phyloP scores from a whole-genome alignment of 2,113 vertebrate genomes.

The Caretta caretta region DNA sequence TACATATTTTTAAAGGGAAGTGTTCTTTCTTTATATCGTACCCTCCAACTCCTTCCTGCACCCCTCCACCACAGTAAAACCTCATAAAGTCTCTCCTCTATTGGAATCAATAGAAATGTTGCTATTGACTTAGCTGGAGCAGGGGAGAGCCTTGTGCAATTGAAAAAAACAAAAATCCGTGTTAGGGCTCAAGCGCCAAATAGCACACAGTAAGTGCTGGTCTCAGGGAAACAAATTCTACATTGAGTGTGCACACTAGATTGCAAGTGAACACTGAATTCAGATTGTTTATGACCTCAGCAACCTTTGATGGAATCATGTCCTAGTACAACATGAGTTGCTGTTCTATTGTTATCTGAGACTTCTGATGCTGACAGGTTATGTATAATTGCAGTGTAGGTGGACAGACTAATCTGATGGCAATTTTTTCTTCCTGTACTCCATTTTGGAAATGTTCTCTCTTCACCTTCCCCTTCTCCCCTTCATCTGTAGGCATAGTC shows the following conservation, averaged over 20 bases:
- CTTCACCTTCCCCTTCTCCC: conserved; percentile 25
- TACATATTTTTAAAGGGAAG: neutral
- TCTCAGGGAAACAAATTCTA: neutral
- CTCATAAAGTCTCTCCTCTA: neutral
- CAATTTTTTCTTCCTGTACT: conserved; percentile 44
- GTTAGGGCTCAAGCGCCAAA: neutral
- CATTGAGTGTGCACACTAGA: neutral
- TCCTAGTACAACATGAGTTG: neutral
- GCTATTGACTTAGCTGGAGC: neutral
- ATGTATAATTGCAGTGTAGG: conserved; percentile 40
- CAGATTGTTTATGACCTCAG: neutral
- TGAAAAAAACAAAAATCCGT: neutral
- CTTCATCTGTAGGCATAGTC: conserved; percentile 84
- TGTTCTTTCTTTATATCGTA: neutral
- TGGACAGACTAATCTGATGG: conserved; percentile 49
- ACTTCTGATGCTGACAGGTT: neutral
- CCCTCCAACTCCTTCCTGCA: neutral
- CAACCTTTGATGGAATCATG: conserved; percentile 34
- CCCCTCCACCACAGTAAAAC: neutral
- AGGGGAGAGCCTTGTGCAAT: neutral
- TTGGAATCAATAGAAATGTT: neutral
- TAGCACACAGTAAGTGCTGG: accelerated
- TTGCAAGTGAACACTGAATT: neutral
- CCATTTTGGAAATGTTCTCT: conserved; percentile 54
- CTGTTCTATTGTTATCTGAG: neutral